Evolutionary conservation across 2,888 invertebrate genomes (phyloP).

Genomic region (Drosophila tripunctata): DNA sequence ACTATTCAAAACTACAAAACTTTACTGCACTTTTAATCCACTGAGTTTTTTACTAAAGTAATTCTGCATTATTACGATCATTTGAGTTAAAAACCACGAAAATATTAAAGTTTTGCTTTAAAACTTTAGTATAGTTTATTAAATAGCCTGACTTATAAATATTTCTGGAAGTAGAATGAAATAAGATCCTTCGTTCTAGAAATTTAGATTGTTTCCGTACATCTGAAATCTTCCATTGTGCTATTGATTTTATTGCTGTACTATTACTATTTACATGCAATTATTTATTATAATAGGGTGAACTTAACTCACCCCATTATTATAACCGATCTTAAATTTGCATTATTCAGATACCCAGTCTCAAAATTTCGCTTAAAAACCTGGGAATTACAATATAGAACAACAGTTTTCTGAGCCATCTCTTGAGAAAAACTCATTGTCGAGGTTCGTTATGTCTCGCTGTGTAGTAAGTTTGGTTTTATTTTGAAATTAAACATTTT

Average conservation of each 20-base stretch:
- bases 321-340: constrained; percentile 3
- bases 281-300: not conserved
- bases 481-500: not conserved
- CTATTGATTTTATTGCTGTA: no score
- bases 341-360: no score
- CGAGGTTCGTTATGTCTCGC: constrained; percentile 29
- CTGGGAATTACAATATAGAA: not conserved
- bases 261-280: not conserved
- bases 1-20: not conserved
- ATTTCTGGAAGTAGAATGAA: no score
- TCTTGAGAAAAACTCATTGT: not conserved
- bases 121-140: no score
- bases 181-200: no score
- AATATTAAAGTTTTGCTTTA: no score
- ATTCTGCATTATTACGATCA: no score
- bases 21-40: not conserved
- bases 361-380: constrained; percentile 39
- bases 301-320: constrained; percentile 1
- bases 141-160: no score
- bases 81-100: not conserved
- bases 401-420: constrained; percentile 32
- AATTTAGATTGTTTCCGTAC: no score
- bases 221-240: no score
- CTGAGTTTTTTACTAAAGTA: not conserved
- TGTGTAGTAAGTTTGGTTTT: constrained; percentile 20